Evolutionary conservation across 2,113 vertebrate species (phyloP).

Genomic region (Pagrus major): DNA sequence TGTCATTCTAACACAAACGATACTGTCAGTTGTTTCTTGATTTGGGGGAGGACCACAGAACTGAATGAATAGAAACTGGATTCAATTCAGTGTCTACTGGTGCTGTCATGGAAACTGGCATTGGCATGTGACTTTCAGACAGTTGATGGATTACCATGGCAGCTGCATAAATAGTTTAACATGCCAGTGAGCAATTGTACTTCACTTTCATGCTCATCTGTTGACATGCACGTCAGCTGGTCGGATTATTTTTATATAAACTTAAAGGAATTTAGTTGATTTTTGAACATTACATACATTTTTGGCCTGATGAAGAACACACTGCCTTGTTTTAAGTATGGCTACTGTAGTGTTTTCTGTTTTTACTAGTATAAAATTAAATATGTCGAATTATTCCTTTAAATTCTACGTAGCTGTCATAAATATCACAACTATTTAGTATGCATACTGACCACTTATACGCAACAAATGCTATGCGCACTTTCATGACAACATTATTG

Average conservation of each 20-base stretch:
- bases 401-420: neutral
- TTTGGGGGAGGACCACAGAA: conserved; percentile 29
- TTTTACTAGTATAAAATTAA: neutral
- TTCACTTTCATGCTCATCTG: neutral
- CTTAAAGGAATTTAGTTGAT: neutral
- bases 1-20: conserved; percentile 60
- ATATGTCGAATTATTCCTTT: neutral
- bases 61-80: conserved; percentile 54
- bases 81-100: conserved; percentile 4
- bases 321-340: neutral
- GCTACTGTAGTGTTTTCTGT: neutral
- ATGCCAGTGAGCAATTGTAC: neutral
- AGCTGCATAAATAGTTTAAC: conserved; percentile 18
- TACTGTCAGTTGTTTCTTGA: conserved; percentile 3
- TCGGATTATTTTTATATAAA: neutral
- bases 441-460: neutral
- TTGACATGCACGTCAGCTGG: neutral
- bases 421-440: neutral
- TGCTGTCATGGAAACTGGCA: conserved; percentile 55
- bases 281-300: neutral
- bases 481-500: conserved; percentile 37
- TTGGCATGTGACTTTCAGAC: conserved; percentile 29
- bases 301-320: neutral
- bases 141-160: conserved; percentile 33
- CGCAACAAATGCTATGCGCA: neutral